Percentiles rank a stretch among this genome's conserved stretches.
Evolutionary conservation across 2,797 vertebrate species (phyloP).

Genomic region (Crocidura indochinensis): DNA sequence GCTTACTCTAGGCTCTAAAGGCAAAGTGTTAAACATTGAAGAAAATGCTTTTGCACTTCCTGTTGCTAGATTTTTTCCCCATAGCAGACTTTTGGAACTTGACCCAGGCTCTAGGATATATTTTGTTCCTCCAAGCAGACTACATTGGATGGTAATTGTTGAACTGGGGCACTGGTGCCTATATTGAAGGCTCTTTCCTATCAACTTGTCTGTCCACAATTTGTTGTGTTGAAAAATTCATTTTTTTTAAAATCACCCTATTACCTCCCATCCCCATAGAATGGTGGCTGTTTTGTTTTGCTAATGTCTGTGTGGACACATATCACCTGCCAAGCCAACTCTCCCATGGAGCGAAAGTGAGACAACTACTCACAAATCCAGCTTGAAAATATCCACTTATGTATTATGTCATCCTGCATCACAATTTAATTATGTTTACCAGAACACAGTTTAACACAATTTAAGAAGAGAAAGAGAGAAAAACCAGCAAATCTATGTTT

Average conservation of each 20-base stretch:
- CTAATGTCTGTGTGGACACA: conserved; percentile 67
- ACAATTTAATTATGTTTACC: conserved; percentile 81
- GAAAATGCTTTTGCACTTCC: conserved; percentile 49
- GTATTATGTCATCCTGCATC: conserved; percentile 77
- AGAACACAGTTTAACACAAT: conserved; percentile 74
- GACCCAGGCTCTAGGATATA: conserved; percentile 57
- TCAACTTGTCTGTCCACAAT: conserved; percentile 83
- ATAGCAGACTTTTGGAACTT: conserved; percentile 65
- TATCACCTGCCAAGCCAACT: conserved; percentile 76
- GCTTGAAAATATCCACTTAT: conserved; percentile 84
- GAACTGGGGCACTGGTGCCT: conserved; percentile 75
- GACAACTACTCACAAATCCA: conserved; percentile 81
- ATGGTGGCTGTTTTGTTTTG: conserved; percentile 72
- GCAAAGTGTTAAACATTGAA: conserved; percentile 30
- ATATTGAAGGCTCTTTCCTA: conserved; percentile 84
- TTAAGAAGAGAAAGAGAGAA: conserved; percentile 69
- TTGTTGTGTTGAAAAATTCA: conserved; percentile 76
- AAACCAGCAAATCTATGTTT: conserved; percentile 78
- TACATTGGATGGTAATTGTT: conserved; percentile 70
- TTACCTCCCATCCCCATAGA: neutral
- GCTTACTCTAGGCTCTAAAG: conserved; percentile 69
- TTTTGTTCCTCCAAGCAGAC: conserved; percentile 62
- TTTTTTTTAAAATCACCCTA: conserved; percentile 60
- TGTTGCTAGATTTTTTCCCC: conserved; percentile 63
- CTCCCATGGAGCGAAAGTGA: conserved; percentile 63